Base-by-base conservation (phyloP, 2,797 vertebrate genomes). In the Falco cherrug region DNA sequence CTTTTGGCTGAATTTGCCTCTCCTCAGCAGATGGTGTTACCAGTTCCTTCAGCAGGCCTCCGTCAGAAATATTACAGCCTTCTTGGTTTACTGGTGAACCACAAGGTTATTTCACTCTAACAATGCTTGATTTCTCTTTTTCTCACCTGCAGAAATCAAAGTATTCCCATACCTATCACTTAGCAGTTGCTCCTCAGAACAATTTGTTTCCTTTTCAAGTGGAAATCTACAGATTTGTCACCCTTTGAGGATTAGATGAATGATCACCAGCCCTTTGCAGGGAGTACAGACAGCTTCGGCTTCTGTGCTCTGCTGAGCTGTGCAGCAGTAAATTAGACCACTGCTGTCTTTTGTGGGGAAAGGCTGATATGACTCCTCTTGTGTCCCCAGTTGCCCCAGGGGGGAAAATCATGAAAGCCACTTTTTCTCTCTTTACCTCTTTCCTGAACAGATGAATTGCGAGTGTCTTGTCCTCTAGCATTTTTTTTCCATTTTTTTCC, bases 201-300 rank as follows among this genome's bases (percentile, higher is more conserved):
- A 79, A 47, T 89, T 95, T 65, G 75, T 87, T 97, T 81, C 71
- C 71, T 95, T 92, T 93, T 84, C 63, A 92, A 92, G 85, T 85
- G 73, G 73, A 90, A 92, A 90, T 86, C 61, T 70, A 28, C 70
- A 60, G 81, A 57, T 89, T 96, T 89, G 84, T 84, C 69, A 79
- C 45, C 80, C 65, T 92, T 93, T 90, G 94, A 94, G 89, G 91
- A 75, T 82, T 33, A 87, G 61, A 81, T 65, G 89, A 90, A 71
- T 85, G 86, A 87, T 93, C 79, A 53, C 13, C 82, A 85, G 75
- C 35, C 77, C 82, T 57, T 86, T 95, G 71, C 63, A 4, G 11
- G 56, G 67, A 90, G 67, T 65, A 67, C 79, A 68, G 67, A 2
- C 37, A 84, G 56, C 47, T 54, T 26, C 89, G 84, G 59, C 74